A percentile compares a stretch with the other conserved stretches of the same genome.
These are phyloP conservation scores for Alces alces DNA, from an alignment of 2,113 vertebrate species.

Conservation along the genomic window DNA sequence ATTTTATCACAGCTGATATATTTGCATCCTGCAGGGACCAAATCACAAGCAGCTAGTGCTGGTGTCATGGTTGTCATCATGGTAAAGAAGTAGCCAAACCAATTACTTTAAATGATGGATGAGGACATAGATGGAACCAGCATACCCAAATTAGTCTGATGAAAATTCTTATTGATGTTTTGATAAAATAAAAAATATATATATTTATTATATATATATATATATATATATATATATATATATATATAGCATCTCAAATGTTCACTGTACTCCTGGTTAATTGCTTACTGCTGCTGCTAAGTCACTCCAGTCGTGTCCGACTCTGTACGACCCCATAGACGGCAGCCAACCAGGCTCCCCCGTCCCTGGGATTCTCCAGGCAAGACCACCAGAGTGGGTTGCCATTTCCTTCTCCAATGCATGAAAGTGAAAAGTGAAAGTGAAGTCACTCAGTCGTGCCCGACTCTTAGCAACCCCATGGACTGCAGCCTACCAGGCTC, in stretches of 20 bases:
- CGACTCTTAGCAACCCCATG: too few relatives aligned
- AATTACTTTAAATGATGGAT: conserved; percentile 38
- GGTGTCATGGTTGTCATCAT: conserved; percentile 35
- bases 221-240: too few relatives aligned
- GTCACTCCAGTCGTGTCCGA: too few relatives aligned
- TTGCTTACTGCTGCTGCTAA: not conserved
- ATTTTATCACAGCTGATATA: conserved; percentile 48
- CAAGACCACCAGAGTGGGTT: too few relatives aligned
- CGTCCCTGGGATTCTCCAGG: too few relatives aligned
- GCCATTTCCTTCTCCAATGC: too few relatives aligned
- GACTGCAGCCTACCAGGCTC: too few relatives aligned
- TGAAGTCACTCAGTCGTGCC: too few relatives aligned
- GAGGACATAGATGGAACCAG: not conserved
- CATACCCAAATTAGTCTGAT: conserved; percentile 30
- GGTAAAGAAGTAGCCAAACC: conserved; percentile 38
- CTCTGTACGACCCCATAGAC: too few relatives aligned
- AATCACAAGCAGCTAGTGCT: not conserved
- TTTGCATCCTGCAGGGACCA: conserved; percentile 21
- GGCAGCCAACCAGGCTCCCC: too few relatives aligned
- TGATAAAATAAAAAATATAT: conserved; percentile 32
- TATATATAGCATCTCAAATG: not conserved
- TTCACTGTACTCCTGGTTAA: not conserved
- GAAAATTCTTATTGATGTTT: conserved; percentile 34
- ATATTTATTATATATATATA: too few relatives aligned
- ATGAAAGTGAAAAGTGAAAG: too few relatives aligned